These are phyloP conservation scores for Tenebrio molitor DNA, from an alignment of 1,140 invertebrate genomes.

Conservation along the genomic window DNA sequence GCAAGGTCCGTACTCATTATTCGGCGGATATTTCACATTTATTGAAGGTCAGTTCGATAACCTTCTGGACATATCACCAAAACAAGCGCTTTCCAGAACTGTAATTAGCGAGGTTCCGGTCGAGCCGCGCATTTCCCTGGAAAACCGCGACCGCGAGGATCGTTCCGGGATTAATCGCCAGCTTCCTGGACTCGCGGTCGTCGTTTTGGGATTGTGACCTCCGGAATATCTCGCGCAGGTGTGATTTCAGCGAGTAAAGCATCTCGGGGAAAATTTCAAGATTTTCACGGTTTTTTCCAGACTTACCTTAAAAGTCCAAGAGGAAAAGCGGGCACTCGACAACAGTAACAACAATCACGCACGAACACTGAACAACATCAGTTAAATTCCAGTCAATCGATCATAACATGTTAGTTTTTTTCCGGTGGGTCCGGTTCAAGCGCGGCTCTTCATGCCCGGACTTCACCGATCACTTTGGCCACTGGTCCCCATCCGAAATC, in stretches of 20 bases:
- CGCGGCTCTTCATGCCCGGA: not conserved
- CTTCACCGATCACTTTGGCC: slow-evolving; percentile 52
- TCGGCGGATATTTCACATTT: slow-evolving; percentile 50
- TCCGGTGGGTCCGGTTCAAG: slow-evolving; percentile 2
- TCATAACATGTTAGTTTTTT: slow-evolving; percentile 47
- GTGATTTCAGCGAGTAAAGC: too few species aligned
- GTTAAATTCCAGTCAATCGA: slow-evolving; percentile 1
- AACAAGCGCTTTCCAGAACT: slow-evolving; percentile 43
- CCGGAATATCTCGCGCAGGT: too few species aligned
- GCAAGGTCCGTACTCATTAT: slow-evolving; percentile 49
- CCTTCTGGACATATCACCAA: slow-evolving; percentile 48
- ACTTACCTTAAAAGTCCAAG: too few species aligned
- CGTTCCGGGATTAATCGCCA: too few species aligned
- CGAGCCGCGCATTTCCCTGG: too few species aligned
- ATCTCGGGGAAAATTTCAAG: too few species aligned
- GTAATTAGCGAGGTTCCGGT: slow-evolving; percentile 18
- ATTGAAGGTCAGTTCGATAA: slow-evolving; percentile 55
- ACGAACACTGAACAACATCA: slow-evolving; percentile 23
- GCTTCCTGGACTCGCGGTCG: too few species aligned
- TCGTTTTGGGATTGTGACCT: too few species aligned
- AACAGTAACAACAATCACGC: slow-evolving; percentile 23
- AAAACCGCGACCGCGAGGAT: too few species aligned
- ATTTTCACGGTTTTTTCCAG: too few species aligned
- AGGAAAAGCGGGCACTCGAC: too few species aligned
- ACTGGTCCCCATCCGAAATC: too few species aligned